A percentile compares a stretch with the other conserved stretches of the same genome.
Evolutionary conservation across 1,140 invertebrate species (phyloP).

Genomic region (Hesperophylax magnus): DNA sequence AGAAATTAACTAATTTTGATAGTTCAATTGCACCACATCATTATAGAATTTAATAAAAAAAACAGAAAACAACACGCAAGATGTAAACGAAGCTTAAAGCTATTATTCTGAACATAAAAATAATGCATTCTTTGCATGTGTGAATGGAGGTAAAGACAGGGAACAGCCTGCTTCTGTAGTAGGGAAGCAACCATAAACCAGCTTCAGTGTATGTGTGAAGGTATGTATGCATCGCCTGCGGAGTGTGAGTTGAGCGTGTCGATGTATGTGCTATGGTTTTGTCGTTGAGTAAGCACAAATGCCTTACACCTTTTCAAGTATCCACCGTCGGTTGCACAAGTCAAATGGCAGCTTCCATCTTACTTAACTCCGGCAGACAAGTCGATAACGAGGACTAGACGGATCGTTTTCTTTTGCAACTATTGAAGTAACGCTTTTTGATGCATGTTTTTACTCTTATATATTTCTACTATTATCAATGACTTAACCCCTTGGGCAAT

Average conservation of each 20-base stretch:
- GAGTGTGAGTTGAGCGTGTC: not conserved
- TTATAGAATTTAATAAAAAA: not conserved
- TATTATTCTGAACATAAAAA: slow-evolving; percentile 9
- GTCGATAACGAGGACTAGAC: not conserved
- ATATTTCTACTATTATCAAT: no score
- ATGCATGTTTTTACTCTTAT: no score
- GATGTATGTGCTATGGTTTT: not conserved
- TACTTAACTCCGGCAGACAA: not conserved
- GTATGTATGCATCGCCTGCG: not conserved
- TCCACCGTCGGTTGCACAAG: slow-evolving; percentile 4
- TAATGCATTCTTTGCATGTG: slow-evolving; percentile 26
- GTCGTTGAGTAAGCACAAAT: slow-evolving; percentile 32
- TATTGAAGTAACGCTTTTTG: not conserved
- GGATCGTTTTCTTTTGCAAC: not conserved
- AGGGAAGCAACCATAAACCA: no score
- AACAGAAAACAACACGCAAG: not conserved
- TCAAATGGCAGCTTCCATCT: slow-evolving; percentile 6
- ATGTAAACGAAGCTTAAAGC: not conserved
- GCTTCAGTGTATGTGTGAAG: no score
- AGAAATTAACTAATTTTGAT: no score
- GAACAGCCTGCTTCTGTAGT: no score
- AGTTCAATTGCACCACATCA: not conserved
- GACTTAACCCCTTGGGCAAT: no score
- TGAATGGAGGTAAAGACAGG: not conserved
- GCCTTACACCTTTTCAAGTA: slow-evolving; percentile 28